Evolutionary conservation across 2,113 vertebrate species (phyloP).

Genomic region (Geothlypis trichas): DNA sequence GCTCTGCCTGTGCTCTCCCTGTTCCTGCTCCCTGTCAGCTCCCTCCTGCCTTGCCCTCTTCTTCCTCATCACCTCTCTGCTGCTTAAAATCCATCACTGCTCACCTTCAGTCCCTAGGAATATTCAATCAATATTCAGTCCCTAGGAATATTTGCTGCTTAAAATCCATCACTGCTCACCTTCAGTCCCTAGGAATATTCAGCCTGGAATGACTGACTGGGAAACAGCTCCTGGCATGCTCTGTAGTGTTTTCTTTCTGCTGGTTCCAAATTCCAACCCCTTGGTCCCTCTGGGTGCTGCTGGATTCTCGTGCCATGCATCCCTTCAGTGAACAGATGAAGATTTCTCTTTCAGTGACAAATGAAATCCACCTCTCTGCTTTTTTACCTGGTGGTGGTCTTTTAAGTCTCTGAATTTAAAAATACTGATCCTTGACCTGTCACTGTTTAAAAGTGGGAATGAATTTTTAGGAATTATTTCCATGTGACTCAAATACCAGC

Average conservation of each 20-base stretch:
- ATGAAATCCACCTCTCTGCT: not conserved
- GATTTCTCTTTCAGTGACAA: not conserved
- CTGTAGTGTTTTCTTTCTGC: not conserved
- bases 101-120: fast-evolving
- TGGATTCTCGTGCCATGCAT: fast-evolving
- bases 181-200: not conserved
- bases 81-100: not conserved
- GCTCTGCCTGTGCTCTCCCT: not conserved
- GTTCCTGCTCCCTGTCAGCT: not conserved
- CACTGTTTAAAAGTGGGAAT: not conserved
- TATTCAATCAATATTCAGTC: not conserved
- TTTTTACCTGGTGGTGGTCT: not conserved
- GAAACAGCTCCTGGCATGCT: fast-evolving
- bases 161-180: fast-evolving
- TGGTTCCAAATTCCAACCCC: not conserved
- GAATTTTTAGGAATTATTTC: not conserved
- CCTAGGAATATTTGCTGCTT: not conserved
- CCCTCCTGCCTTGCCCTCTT: not conserved
- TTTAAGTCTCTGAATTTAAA: not conserved
- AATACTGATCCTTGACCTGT: not conserved
- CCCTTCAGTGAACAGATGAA: not conserved
- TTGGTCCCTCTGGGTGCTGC: fast-evolving
- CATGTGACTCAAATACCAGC: not conserved
- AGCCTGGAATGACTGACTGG: fast-evolving
- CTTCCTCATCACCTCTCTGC: not conserved